Evolutionary conservation across 2,113 vertebrate species (phyloP), one percentile per base, ranked within the genome.

Genomic region (Poicephalus meyeri): DNA sequence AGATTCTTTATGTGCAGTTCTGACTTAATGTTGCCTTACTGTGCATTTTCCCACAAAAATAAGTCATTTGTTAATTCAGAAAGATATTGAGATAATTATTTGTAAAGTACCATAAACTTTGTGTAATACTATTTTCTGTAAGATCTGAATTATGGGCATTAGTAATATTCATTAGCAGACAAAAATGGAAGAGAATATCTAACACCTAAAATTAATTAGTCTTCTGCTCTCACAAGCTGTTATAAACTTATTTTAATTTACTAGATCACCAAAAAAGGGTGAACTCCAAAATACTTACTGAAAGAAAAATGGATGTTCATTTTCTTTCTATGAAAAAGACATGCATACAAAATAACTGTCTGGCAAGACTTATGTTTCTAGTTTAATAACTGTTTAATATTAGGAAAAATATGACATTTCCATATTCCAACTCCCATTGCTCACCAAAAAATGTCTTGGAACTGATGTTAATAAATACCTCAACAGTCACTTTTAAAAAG

Each of bases 381-480:
- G 86, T 92, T 93, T 80, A 94, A 91, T 86, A 96, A 86, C 80
- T 95, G 33, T 64, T 94, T 88, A 88, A 88, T 78, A 90, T 61
- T n/a, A 88, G 65, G 82, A 91, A 94, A 96, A 96, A 95, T 91
- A 94, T 79, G 88, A 86, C 86, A 96, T 86, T 93, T 89, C 70
- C 73, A 64, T 88, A 83, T 90, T 91, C 91, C 87, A 88, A 9
- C 69, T 80, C 71, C 91, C 85, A 64, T 49, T 44, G 58, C 65
- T 92, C 70, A 86, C 47, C 53, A 71, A 94, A 91, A 92, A 89
- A 89, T 37, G 49, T 76, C 74, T 88, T 66, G 79, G 85, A 95
- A 88, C 33, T 68, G 37, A 70, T 72, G 80, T 65, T 85, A 89
- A 84, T 68, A 95, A 92, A 90, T 88, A 95, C 47, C 91, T 89